A percentile compares a stretch with the other conserved stretches of the same genome.
phyloP scores from a whole-genome alignment of 1,140 invertebrate species.

The Apis dorsata region DNA sequence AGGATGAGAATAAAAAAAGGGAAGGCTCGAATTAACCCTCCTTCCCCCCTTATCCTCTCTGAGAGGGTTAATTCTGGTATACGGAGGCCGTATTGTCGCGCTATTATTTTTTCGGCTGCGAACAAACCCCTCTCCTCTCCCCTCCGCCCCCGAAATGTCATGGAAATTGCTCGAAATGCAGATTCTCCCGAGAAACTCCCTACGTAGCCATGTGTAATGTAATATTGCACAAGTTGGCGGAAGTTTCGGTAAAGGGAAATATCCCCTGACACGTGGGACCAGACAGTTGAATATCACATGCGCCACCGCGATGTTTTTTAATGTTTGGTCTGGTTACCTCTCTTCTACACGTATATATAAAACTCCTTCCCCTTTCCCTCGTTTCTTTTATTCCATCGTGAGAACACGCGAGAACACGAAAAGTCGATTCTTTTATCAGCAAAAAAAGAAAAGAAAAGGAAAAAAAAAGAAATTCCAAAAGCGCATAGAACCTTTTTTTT shows the following conservation, averaged over 20 bases:
- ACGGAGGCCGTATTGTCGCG: not conserved
- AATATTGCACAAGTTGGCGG: slow-evolving; percentile 42
- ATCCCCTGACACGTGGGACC: slow-evolving; percentile 33
- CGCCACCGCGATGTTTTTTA: slow-evolving; percentile 7
- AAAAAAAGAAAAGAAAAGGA: too few species aligned
- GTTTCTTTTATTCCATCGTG: too few species aligned
- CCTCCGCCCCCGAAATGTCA: not conserved
- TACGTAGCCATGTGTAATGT: slow-evolving; percentile 34
- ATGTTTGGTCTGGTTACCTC: not conserved
- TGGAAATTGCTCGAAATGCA: slow-evolving; percentile 27
- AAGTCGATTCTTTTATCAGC: too few species aligned
- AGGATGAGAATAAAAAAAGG: too few species aligned
- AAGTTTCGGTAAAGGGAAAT: slow-evolving; percentile 32
- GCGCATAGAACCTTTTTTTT: too few species aligned
- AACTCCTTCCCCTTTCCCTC: too few species aligned
- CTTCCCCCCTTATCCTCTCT: too few species aligned
- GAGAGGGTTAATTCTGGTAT: not conserved
- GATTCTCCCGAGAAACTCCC: slow-evolving; percentile 9
- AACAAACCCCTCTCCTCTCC: not conserved
- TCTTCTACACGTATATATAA: too few species aligned
- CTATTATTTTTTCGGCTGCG: slow-evolving; percentile 14
- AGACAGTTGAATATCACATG: slow-evolving; percentile 46
- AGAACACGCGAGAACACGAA: too few species aligned
- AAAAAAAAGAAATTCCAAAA: too few species aligned
- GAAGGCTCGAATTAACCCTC: too few species aligned